Evolutionary conservation across 1,140 invertebrate species (phyloP).

Genomic region (Propsilocerus akamusi): DNA sequence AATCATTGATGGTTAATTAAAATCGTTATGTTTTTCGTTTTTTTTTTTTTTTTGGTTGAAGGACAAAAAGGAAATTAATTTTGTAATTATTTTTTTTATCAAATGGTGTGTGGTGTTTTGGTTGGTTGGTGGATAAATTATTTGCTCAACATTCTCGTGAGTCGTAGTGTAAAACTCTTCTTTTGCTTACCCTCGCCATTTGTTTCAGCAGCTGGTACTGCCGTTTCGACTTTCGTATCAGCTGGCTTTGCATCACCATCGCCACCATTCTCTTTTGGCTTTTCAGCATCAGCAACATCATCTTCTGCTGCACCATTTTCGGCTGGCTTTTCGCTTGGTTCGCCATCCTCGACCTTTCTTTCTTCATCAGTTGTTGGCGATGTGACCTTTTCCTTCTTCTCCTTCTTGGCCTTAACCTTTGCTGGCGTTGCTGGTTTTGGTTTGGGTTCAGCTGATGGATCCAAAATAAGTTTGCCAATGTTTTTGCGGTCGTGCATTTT

Average conservation of each 20-base stretch:
- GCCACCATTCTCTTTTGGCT: background rate
- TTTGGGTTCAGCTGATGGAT: conserved; percentile 57
- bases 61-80: too few relatives aligned
- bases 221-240: background rate
- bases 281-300: background rate
- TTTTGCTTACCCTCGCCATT: too few relatives aligned
- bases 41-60: too few relatives aligned
- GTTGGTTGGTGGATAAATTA: too few relatives aligned
- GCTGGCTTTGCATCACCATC: background rate
- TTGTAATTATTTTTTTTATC: too few relatives aligned
- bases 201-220: too few relatives aligned
- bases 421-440: conserved; percentile 56
- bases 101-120: too few relatives aligned
- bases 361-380: background rate
- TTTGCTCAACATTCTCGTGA: too few relatives aligned
- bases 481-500: conserved; percentile 84
- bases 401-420: conserved; percentile 45
- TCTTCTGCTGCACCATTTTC: background rate
- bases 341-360: background rate
- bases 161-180: too few relatives aligned
- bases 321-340: background rate
- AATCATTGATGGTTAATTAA: too few relatives aligned
- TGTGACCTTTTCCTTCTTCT: conserved; percentile 39
- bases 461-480: conserved; percentile 71
- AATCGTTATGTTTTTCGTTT: too few relatives aligned